Evolutionary conservation across 1,140 invertebrate genomes (phyloP).

Genomic region (Bombus superbus): DNA sequence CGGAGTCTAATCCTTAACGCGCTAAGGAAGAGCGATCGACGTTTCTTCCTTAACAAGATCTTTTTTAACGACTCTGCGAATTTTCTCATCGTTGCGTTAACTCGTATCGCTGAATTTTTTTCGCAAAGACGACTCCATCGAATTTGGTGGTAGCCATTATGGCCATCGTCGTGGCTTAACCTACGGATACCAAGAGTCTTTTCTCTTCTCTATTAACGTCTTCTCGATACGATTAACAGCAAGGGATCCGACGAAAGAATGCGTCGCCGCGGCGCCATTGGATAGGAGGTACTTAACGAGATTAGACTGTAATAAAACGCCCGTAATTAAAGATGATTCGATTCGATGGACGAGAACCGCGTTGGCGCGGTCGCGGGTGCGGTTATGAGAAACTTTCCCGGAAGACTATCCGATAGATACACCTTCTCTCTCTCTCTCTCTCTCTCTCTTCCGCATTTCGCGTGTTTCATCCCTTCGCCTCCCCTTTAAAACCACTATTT

Average conservation of each 20-base stretch:
- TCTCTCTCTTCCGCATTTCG: not conserved
- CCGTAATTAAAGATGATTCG: conserved; percentile 29
- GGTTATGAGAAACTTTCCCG: not conserved
- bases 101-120: no score
- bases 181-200: no score
- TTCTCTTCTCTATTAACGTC: not conserved
- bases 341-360: not conserved
- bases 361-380: no score
- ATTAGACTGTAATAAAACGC: conserved; percentile 29
- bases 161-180: no score
- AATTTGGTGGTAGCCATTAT: no score
- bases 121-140: no score
- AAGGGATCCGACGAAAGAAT: not conserved
- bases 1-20: not conserved
- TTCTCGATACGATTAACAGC: not conserved
- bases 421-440: not conserved
- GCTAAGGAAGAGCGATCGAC: no score
- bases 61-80: no score
- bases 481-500: not conserved
- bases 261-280: not conserved
- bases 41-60: no score
- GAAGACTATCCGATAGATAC: not conserved
- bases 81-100: no score
- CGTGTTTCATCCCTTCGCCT: not conserved
- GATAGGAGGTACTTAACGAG: not conserved